These are phyloP conservation scores for Lasiommata megera DNA, from an alignment of 2,888 invertebrate species.

Conservation along the genomic window DNA sequence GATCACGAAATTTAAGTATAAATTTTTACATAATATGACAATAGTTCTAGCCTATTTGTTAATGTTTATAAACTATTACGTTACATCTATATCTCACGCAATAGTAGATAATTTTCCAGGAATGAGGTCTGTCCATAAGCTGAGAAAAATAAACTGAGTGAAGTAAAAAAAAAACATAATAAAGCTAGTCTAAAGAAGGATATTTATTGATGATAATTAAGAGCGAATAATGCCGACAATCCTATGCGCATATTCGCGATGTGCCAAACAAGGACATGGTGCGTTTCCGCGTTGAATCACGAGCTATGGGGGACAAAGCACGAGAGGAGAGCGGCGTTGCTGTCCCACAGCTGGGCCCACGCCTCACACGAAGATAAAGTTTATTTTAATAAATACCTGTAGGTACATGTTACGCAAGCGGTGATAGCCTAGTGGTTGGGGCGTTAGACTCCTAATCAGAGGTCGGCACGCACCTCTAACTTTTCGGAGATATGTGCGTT, in stretches of 20 bases:
- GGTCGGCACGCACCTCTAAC: too few relatives aligned
- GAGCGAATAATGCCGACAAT: constrained; percentile 62
- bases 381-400: too few relatives aligned
- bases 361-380: too few relatives aligned
- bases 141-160: constrained; percentile 38
- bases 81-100: constrained; percentile 23
- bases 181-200: constrained; percentile 45
- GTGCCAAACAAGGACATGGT: constrained; percentile 71
- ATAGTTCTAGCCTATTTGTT: too few relatives aligned
- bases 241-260: constrained; percentile 67
- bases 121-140: constrained; percentile 39
- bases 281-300: constrained; percentile 76
- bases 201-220: constrained; percentile 70
- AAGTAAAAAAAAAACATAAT: constrained; percentile 34
- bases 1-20: too few relatives aligned
- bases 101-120: constrained; percentile 25
- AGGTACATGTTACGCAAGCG: too few relatives aligned
- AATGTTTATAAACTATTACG: constrained; percentile 3
- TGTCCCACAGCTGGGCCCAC: too few relatives aligned
- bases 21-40: too few relatives aligned
- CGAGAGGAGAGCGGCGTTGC: constrained; percentile 22
- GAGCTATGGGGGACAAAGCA: constrained; percentile 39
- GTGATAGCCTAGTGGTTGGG: too few relatives aligned
- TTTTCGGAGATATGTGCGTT: too few relatives aligned
- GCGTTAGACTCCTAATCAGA: too few relatives aligned